phyloP scores from a whole-genome alignment of 2,797 vertebrate species.

The Australoheros facetus region DNA sequence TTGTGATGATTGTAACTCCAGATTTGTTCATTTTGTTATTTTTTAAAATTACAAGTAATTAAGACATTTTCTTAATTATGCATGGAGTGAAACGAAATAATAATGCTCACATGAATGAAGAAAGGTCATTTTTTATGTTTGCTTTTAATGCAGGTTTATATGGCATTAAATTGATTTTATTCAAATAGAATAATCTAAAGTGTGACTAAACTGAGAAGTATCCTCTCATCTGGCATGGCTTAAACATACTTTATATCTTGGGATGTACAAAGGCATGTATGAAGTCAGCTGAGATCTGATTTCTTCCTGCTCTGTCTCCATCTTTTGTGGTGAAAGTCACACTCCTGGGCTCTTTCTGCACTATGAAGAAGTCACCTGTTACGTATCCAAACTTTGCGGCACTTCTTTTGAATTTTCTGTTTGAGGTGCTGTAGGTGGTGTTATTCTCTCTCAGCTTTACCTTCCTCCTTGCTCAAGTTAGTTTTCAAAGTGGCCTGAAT shows the following conservation, averaged over 20 bases:
- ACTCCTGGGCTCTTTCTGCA: background rate
- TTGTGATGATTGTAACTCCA: background rate
- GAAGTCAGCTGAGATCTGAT: background rate
- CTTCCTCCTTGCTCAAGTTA: background rate
- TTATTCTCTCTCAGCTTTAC: background rate
- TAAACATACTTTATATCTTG: background rate
- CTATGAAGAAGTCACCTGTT: background rate
- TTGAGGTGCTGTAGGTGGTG: conserved; percentile 23
- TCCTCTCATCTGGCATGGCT: rapidly evolving
- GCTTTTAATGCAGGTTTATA: background rate
- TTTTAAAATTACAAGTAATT: background rate
- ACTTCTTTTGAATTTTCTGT: rapidly evolving
- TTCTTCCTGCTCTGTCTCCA: conserved; percentile 3
- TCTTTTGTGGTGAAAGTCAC: background rate
- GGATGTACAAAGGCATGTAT: background rate
- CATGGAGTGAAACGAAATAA: background rate
- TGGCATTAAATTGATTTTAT: background rate
- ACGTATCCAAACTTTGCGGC: background rate
- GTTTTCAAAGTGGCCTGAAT: background rate
- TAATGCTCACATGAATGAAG: background rate
- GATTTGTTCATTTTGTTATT: background rate
- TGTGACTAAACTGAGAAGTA: background rate
- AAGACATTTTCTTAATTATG: background rate
- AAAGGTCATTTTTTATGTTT: too few relatives aligned
- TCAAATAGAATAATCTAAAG: background rate